Evolutionary conservation across 2,888 invertebrate genomes (phyloP).

Genomic region (Syrphus vitripennis): DNA sequence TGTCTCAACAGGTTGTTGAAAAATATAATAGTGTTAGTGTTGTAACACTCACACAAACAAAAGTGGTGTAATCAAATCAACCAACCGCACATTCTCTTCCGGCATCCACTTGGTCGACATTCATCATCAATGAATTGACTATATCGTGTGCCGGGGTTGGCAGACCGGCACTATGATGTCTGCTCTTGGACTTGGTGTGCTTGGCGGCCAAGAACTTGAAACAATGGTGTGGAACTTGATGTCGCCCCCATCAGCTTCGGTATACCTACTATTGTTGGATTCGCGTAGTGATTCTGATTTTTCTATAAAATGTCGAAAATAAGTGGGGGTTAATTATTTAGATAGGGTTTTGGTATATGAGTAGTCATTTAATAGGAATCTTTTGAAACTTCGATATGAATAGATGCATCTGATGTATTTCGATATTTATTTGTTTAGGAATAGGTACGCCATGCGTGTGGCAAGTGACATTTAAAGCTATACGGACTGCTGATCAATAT

Average conservation of each 20-base stretch:
- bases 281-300: constrained; percentile 25
- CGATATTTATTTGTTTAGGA: neutral
- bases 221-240: constrained; percentile 47
- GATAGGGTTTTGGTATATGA: no score
- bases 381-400: neutral
- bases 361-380: neutral
- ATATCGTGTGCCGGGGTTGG: constrained; percentile 1
- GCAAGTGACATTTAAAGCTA: no score
- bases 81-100: constrained; percentile 70
- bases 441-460: no score
- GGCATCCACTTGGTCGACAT: constrained; percentile 66
- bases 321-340: neutral
- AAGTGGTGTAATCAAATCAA: constrained; percentile 61
- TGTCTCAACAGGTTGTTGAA: constrained; percentile 46
- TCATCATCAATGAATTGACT: constrained; percentile 56
- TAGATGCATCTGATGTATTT: neutral
- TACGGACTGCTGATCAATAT: no score
- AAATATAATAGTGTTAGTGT: constrained; percentile 47
- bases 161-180: constrained; percentile 36
- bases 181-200: constrained; percentile 52
- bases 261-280: constrained; percentile 10
- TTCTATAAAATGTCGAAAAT: neutral
- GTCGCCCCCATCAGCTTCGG: neutral
- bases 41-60: constrained; percentile 55
- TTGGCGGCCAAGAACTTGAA: constrained; percentile 63